Conservation (phyloP, 2,888 invertebrate species). For the Diplazon laetatorius region DNA sequence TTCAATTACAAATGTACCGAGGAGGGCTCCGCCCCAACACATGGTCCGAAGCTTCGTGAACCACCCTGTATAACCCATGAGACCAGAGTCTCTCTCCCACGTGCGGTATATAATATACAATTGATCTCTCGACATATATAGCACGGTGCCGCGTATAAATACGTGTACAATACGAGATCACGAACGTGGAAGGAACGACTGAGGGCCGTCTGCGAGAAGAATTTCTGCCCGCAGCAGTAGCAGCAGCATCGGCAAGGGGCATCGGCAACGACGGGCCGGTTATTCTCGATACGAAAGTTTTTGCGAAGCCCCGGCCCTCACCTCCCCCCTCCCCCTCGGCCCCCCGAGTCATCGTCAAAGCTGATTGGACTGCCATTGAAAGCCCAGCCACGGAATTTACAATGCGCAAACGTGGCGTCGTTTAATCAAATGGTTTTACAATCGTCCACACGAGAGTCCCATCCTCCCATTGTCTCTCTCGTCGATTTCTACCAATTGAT, state of each 20-base stretch:
- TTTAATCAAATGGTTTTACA: slow-evolving; percentile 39
- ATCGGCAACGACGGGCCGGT: slow-evolving; percentile 65
- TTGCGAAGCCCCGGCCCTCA: slow-evolving; percentile 65
- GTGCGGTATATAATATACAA: slow-evolving; percentile 67
- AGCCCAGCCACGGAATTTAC: slow-evolving; percentile 38
- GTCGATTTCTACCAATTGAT: slow-evolving; percentile 27
- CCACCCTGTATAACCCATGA: slow-evolving; percentile 62
- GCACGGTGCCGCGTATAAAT: slow-evolving; percentile 8
- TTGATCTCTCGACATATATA: slow-evolving; percentile 66
- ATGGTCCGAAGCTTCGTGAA: slow-evolving; percentile 51
- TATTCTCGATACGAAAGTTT: slow-evolving; percentile 77
- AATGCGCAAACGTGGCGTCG: not conserved
- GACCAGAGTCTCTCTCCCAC: slow-evolving; percentile 58
- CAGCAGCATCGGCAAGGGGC: not conserved
- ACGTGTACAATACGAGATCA: slow-evolving; percentile 42
- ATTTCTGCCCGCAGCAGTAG: slow-evolving; percentile 52
- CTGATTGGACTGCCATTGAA: slow-evolving; percentile 74
- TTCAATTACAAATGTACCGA: slow-evolving; percentile 1
- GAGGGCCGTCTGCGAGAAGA: slow-evolving; percentile 45
- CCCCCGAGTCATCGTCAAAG: slow-evolving; percentile 65
- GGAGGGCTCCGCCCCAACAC: too few relatives aligned
- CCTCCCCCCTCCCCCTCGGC: too few relatives aligned
- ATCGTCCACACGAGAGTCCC: too few relatives aligned
- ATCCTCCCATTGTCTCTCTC: slow-evolving; percentile 10
- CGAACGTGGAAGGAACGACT: slow-evolving; percentile 51